Evolutionary conservation across 2,797 vertebrate genomes (phyloP).

Genomic region (Denticeps clupeoides): DNA sequence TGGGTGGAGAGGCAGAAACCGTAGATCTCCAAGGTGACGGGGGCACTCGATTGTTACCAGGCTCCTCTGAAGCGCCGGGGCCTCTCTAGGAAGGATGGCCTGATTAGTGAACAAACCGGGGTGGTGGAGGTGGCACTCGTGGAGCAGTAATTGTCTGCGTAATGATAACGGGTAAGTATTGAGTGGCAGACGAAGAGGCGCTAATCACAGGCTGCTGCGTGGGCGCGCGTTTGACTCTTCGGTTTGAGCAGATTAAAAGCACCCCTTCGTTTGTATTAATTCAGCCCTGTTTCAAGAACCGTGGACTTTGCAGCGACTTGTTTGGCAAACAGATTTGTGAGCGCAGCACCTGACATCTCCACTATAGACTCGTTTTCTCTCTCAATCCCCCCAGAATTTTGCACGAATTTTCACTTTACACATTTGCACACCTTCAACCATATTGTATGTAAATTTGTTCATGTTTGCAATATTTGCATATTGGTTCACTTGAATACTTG

Average conservation of each 20-base stretch:
- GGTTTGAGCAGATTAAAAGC: conserved; percentile 30
- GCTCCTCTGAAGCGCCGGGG: not conserved
- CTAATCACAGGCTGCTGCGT: conserved; percentile 45
- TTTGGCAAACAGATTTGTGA: no score
- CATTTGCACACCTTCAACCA: no score
- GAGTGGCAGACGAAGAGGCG: conserved; percentile 22
- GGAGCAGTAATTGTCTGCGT: conserved; percentile 52
- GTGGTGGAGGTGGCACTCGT: conserved; percentile 49
- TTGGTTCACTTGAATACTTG: no score
- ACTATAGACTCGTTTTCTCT: no score
- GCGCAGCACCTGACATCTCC: no score
- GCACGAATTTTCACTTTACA: no score
- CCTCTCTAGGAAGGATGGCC: conserved; percentile 56
- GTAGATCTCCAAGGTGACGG: conserved; percentile 47
- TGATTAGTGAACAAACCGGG: conserved; percentile 58
- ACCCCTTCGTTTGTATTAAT: conserved; percentile 29
- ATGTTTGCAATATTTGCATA: no score
- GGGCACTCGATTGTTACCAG: conserved; percentile 36
- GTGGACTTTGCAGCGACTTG: not conserved
- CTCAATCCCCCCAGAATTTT: no score
- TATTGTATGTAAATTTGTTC: no score
- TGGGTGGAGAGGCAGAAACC: conserved; percentile 20
- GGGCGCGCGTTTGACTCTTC: conserved; percentile 40
- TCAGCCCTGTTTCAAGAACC: conserved; percentile 10
- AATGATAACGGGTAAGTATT: conserved; percentile 42